These are phyloP conservation scores for Eupithecia pulchellata DNA, from an alignment of 2,888 invertebrate genomes.

Conservation along the genomic window DNA sequence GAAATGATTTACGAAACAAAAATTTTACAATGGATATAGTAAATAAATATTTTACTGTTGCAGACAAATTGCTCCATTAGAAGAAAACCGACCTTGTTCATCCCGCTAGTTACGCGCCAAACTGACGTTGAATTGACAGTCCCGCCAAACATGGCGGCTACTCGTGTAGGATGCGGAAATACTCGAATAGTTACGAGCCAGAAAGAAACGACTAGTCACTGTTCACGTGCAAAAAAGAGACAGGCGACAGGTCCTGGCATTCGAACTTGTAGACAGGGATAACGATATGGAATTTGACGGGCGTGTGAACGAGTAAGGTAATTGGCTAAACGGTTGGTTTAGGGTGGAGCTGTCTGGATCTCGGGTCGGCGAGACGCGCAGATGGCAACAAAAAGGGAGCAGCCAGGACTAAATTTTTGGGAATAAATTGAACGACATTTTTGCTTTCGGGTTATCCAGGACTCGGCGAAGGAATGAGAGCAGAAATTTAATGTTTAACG, in stretches of 20 bases:
- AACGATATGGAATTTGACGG: constrained; percentile 68
- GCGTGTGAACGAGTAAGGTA: constrained; percentile 77
- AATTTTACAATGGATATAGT: constrained; percentile 30
- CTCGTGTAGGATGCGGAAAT: constrained; percentile 83
- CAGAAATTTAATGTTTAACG: constrained; percentile 48
- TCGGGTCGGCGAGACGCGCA: constrained; percentile 76
- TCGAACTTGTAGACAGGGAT: constrained; percentile 76
- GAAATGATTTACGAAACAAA: constrained; percentile 56
- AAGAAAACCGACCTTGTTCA: constrained; percentile 76
- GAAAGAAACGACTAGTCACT: constrained; percentile 76
- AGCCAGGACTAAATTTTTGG: constrained; percentile 79
- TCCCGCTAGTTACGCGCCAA: constrained; percentile 79
- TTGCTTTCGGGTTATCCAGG: constrained; percentile 63
- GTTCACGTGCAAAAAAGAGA: constrained; percentile 76
- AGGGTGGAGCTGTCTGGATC: constrained; percentile 85
- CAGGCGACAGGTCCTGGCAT: constrained; percentile 74
- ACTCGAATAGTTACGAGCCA: constrained; percentile 81
- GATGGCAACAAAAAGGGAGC: constrained; percentile 83
- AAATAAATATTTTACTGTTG: constrained; percentile 42
- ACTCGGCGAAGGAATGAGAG: constrained; percentile 48
- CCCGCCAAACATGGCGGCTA: constrained; percentile 84
- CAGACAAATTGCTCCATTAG: constrained; percentile 58
- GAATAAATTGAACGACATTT: constrained; percentile 84
- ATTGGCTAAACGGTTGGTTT: constrained; percentile 80
- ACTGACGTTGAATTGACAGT: constrained; percentile 83